Evolutionary conservation across 1,140 invertebrate genomes (phyloP), one percentile per base, ranked within the genome.

Genomic region (Papilio glaucus): DNA sequence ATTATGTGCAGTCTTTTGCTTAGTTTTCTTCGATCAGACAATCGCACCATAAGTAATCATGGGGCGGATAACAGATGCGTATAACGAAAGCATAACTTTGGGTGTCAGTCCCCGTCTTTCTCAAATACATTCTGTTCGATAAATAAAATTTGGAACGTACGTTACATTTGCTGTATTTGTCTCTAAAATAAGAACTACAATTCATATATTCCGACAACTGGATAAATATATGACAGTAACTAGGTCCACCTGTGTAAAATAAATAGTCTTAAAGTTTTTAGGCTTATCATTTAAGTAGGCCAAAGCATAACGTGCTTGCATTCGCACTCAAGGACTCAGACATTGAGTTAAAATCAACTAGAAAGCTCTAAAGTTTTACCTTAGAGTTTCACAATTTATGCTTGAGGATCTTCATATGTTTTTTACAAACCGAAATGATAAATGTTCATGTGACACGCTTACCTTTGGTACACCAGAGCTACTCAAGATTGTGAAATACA

Each of bases 201-300:
- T 61, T 37, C n/a, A 37, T 61, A 33, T 37, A 37, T 61, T 61
- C 6, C 60, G 29, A 61, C 60, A 61, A 33, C 60, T 61, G 12
- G 26, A 5, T 61, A 33, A 61, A 37, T 33, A 29, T 29, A 7
- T 9, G 57, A 7, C 13, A 15, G 60, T 61, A 61, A 61, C 39
- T 42, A 42, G 33, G 60, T 15, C n/a, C 29, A 65, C 62, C 62
- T 65, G 62, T 24, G 62, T 39, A 6, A 65, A 65, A 37, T 39
- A 21, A 65, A 65, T 39, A 21, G 62, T 65, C 15, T 65, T 39
- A 65, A 65, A 39, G 62, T 68, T 77, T 77, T 76, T 80, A 72
- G 82, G 85, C 85, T 91, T 89, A 88, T 91, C 86, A 87, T 74
- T 85, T 76, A 82, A 83, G 76, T 89, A 75, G 87, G 85, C 81